phyloP scores from a whole-genome alignment of 35 echinoderm and acorn worm species.

The Eucidaris tribuloides region DNA sequence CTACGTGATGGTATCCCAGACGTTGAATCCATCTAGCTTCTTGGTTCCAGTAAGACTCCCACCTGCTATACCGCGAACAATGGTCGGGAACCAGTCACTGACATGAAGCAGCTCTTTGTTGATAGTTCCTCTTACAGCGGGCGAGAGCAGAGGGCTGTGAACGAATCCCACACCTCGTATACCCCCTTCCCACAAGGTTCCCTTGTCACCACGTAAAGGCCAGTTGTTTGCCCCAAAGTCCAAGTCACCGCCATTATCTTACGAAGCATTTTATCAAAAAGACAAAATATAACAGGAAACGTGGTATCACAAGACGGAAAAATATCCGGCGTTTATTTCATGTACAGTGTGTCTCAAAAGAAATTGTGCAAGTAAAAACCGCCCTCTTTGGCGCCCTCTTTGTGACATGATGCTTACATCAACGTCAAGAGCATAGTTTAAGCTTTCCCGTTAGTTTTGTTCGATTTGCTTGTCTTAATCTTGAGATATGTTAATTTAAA shows the following conservation, averaged over 20 bases:
- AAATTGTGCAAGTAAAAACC: too few species aligned
- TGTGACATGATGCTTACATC: too few species aligned
- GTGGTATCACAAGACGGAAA: too few species aligned
- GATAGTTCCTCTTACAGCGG: neutral
- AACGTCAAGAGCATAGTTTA: too few species aligned
- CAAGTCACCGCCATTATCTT: slow-evolving; percentile 14
- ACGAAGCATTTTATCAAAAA: too few species aligned
- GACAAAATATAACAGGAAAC: too few species aligned
- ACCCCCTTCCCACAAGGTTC: slow-evolving; percentile 13
- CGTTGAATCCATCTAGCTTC: slow-evolving; percentile 16
- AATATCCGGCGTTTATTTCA: too few species aligned
- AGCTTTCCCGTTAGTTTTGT: too few species aligned
- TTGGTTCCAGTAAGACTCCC: neutral
- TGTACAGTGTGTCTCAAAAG: too few species aligned
- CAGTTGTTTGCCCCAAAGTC: slow-evolving; percentile 28
- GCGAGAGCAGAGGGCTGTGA: slow-evolving; percentile 7
- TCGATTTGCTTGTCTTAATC: too few species aligned
- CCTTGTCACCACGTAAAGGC: slow-evolving; percentile 23
- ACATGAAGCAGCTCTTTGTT: neutral
- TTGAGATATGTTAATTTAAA: too few species aligned
- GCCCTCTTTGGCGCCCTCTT: too few species aligned
- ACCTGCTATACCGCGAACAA: slow-evolving; percentile 13
- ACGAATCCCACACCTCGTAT: slow-evolving; percentile 35
- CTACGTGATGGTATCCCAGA: slow-evolving; percentile 36
- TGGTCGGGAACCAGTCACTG: slow-evolving; percentile 31